Evolutionary conservation across 92 coral and sea anemone genomes (phyloP), one percentile per base, ranked within the genome.

Genomic region (Siderastrea radians): DNA sequence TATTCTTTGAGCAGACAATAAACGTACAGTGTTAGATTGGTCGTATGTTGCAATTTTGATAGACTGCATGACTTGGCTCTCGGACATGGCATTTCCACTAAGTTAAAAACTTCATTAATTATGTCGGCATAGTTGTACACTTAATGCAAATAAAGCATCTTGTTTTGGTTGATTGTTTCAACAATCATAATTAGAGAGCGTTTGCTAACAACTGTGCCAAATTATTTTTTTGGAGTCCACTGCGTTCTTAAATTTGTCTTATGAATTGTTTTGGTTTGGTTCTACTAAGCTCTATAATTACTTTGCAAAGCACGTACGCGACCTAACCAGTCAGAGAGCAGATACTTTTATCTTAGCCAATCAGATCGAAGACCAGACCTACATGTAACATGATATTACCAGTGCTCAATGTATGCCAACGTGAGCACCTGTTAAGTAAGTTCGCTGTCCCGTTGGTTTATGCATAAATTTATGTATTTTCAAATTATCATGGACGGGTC

Each of bases 401-500:
- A 64, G 83, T 61, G 46, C 48, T 26, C 9, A 49, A 5, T 49
- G 6, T 49, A 57, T 79, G 38, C 19, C 10, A 64, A 50, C 38
- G 13, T 7, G n/a, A 66, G 60, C 74, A 79, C 74, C 84, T 79
- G 84, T 50, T 43, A 19, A 7, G 48, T 52, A 65, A 7, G n/a
- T 47, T n/a, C 59, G 53, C 72, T 49, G 50, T 62, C 72, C 4
- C 49, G 47, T 47, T 62, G 57, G 44, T 26, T 7, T 16, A 79
- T 79, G 62, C 49, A 65, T 79, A 78, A 78, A 68, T 79, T 65
- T 11, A 65, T 49, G 64, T 15, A 15, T n/a, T 50, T 78, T 65
- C 4, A 79, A 79, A 64, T 50, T 10, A 12, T 79, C 49, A 26
- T 26, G 38, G 38, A 26, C 38, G 0, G 38, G 38, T 26, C 38